These are phyloP conservation scores for Cydia amplana DNA, from an alignment of 1,140 invertebrate genomes.

Conservation along the genomic window DNA sequence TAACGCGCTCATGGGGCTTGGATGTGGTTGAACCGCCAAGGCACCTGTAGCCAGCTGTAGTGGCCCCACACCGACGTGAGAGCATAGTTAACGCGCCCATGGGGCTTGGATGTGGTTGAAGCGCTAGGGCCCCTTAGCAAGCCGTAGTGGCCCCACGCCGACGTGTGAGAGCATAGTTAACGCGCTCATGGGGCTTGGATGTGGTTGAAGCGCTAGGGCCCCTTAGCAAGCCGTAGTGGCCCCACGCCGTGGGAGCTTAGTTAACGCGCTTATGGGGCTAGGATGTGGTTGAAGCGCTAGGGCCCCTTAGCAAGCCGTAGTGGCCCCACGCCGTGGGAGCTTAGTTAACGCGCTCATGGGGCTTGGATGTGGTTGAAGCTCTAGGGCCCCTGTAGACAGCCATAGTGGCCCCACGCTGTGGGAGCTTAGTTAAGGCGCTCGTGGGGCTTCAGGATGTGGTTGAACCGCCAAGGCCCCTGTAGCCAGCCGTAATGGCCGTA, in stretches of 20 bases:
- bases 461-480: constrained; percentile 47
- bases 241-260: constrained; percentile 41
- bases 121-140: neutral
- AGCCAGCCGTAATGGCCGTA: constrained; percentile 64
- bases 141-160: no score
- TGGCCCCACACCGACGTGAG: constrained; percentile 46
- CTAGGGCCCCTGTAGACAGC: no score
- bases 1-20: no score
- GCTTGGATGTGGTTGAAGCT: constrained; percentile 36
- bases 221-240: no score
- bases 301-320: no score
- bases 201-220: no score
- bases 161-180: constrained; percentile 17
- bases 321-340: constrained; percentile 41
- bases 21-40: no score
- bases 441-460: constrained; percentile 50
- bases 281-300: constrained; percentile 20
- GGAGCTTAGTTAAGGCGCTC: constrained; percentile 49
- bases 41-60: no score
- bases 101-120: constrained; percentile 38
- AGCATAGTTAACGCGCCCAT: constrained; percentile 45
- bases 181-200: constrained; percentile 36
- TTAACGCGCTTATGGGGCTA: constrained; percentile 44
- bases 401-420: constrained; percentile 20
- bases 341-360: constrained; percentile 27